A percentile compares a stretch with the other conserved stretches of the same genome.
phyloP scores from a whole-genome alignment of 2,797 vertebrate species.

The Pseudocheirus occidentalis region DNA sequence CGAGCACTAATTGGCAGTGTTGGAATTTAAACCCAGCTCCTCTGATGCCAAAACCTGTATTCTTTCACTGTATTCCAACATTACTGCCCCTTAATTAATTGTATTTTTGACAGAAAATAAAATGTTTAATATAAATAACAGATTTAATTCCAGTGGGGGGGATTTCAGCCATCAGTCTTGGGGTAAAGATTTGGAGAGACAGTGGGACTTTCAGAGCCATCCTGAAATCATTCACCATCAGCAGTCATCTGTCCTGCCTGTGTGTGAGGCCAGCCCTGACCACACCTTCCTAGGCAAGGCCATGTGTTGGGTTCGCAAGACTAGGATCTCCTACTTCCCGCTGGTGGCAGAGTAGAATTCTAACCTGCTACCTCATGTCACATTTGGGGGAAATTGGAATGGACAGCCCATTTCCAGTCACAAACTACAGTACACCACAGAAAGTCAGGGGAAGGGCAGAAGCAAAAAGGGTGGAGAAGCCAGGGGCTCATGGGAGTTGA shows the following conservation, averaged over 20 bases:
- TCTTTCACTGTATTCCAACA: neutral
- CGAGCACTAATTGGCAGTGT: too few species aligned
- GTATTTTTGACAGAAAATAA: neutral
- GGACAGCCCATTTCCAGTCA: neutral
- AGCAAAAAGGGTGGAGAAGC: neutral
- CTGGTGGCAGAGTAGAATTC: neutral
- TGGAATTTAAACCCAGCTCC: too few species aligned
- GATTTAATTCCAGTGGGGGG: neutral
- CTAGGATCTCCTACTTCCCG: neutral
- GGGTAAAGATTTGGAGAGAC: neutral
- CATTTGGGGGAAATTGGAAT: neutral
- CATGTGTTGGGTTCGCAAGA: neutral
- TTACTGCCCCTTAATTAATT: neutral
- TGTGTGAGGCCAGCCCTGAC: neutral
- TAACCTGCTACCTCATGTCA: neutral
- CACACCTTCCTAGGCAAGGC: neutral
- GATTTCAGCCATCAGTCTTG: neutral
- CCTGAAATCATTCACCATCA: neutral
- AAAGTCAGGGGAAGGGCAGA: neutral
- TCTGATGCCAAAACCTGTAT: neutral
- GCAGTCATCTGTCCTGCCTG: neutral
- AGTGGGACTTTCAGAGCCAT: neutral
- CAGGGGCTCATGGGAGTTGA: neutral
- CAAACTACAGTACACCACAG: neutral
- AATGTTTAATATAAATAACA: neutral